These are phyloP conservation scores for Smittia sp. DNA, from an alignment of 2,888 invertebrate genomes.

Conservation along the genomic window DNA sequence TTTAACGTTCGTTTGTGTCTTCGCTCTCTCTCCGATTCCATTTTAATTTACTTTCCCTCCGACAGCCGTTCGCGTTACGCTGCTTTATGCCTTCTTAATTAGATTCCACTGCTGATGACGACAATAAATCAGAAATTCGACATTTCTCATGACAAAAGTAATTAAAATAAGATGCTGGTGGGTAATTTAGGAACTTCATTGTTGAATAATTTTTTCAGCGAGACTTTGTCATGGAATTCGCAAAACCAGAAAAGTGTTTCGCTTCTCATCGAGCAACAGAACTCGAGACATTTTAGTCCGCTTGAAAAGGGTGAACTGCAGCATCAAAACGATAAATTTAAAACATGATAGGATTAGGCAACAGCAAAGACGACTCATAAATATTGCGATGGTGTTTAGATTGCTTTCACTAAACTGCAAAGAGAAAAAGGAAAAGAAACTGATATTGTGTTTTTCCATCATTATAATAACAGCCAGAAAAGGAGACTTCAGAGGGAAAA, in stretches of 20 bases:
- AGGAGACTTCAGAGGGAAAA: neutral
- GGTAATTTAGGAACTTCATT: too few relatives aligned
- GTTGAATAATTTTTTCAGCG: too few relatives aligned
- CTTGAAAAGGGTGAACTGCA: slow-evolving; percentile 2
- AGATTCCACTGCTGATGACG: too few relatives aligned
- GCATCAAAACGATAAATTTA: neutral
- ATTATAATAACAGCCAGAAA: slow-evolving; percentile 22
- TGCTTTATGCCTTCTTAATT: neutral
- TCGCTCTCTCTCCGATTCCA: neutral
- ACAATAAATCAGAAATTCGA: too few relatives aligned
- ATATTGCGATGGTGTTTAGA: slow-evolving; percentile 14
- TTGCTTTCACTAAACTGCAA: neutral
- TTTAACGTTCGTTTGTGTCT: neutral
- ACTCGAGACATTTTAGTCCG: neutral
- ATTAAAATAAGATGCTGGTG: too few relatives aligned
- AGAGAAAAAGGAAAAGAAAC: neutral
- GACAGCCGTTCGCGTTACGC: neutral
- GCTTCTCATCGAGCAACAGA: too few relatives aligned
- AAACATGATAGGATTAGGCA: slow-evolving; percentile 4
- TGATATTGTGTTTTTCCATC: slow-evolving; percentile 30
- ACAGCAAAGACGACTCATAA: slow-evolving; percentile 12
- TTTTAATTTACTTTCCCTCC: neutral
- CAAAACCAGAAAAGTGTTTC: too few relatives aligned
- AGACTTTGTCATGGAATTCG: too few relatives aligned
- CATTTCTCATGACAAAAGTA: too few relatives aligned